Evolutionary conservation across 92 coral and sea anemone species (phyloP).

Genomic region (Isaurus tuberculatus): DNA sequence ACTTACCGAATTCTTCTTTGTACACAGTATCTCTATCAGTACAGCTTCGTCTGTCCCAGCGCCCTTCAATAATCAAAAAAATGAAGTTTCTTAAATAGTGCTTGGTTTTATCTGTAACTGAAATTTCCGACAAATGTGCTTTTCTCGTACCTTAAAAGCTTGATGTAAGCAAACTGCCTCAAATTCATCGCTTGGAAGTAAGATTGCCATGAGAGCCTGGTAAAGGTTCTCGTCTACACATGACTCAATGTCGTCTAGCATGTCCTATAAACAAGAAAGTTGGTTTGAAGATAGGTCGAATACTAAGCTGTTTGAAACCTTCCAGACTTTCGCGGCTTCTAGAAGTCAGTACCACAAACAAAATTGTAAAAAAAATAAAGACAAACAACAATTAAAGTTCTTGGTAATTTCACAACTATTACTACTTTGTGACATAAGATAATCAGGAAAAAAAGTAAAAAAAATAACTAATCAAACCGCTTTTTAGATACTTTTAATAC

Average conservation of each 20-base stretch:
- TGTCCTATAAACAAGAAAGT: constrained; percentile 57
- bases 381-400: too few species aligned
- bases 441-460: not conserved
- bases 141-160: constrained; percentile 82
- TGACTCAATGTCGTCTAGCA: constrained; percentile 75
- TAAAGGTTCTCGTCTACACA: constrained; percentile 71
- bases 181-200: constrained; percentile 60
- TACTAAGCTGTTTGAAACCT: not conserved
- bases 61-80: too few species aligned
- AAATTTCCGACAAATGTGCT: too few species aligned
- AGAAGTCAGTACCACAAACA: too few species aligned
- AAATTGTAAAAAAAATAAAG: too few species aligned
- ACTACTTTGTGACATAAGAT: too few species aligned
- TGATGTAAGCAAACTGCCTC: constrained; percentile 66
- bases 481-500: not conserved
- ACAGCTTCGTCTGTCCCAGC: constrained; percentile 91
- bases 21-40: constrained; percentile 80
- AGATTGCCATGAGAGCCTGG: constrained; percentile 76
- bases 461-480: not conserved
- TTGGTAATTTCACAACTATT: too few species aligned
- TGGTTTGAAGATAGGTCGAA: not conserved
- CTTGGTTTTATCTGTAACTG: too few species aligned
- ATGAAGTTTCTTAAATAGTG: too few species aligned
- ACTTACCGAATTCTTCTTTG: constrained; percentile 81
- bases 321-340: not conserved